Conservation (phyloP, 2,888 invertebrate genomes). For the Phania funesta region DNA sequence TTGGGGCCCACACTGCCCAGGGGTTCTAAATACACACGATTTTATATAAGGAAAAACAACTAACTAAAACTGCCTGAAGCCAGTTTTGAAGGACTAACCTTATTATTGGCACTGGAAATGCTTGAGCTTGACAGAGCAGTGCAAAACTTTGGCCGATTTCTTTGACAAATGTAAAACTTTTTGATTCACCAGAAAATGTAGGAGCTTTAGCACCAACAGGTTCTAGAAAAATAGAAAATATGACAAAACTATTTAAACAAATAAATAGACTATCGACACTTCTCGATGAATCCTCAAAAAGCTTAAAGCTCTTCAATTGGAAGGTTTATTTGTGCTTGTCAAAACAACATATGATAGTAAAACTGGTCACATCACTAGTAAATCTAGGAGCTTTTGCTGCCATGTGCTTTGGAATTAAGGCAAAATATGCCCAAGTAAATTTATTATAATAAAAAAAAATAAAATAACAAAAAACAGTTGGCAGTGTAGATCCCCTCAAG, state of each 20-base stretch:
- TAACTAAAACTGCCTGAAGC: conserved; percentile 68
- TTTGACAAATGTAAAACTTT: conserved; percentile 82
- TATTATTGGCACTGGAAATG: conserved; percentile 86
- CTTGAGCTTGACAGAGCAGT: conserved; percentile 86
- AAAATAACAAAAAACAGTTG: conserved; percentile 65
- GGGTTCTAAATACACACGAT: conserved; percentile 81
- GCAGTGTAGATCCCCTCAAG: conserved; percentile 63
- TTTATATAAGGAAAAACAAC: conserved; percentile 6
- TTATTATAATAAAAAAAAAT: neutral
- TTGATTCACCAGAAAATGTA: conserved; percentile 83
- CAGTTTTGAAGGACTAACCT: conserved; percentile 81
- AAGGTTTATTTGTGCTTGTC: conserved; percentile 82
- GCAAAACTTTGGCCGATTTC: conserved; percentile 81
- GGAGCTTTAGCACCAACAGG: conserved; percentile 84
- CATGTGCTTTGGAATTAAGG: conserved; percentile 81
- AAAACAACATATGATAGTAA: conserved; percentile 81
- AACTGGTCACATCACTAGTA: conserved; percentile 75
- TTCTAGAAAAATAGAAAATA: conserved; percentile 78
- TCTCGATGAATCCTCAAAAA: neutral
- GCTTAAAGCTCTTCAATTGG: neutral
- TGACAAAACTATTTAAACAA: neutral
- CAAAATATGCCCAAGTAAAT: neutral
- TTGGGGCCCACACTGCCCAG: conserved; percentile 82
- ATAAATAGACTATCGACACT: neutral
- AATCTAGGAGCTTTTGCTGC: conserved; percentile 81